Percentiles rank a stretch among this genome's conserved stretches.
Conservation (phyloP, 2,888 invertebrate species). For the Odontocolon sp. region DNA sequence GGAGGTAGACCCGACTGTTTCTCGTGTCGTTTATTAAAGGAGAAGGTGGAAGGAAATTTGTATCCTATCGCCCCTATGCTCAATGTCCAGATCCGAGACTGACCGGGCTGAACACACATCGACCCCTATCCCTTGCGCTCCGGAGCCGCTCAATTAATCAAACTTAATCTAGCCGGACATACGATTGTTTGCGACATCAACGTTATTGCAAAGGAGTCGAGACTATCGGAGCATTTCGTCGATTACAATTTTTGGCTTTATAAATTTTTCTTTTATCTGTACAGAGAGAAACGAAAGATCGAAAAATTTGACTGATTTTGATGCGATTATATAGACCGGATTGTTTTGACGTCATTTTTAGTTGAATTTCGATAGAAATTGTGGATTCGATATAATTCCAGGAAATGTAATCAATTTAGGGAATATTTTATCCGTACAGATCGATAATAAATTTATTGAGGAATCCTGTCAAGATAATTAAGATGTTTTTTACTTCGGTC, state of each 20-base stretch:
- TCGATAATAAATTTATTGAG: too few relatives aligned
- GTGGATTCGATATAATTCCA: too few relatives aligned
- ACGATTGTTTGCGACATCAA: conserved; percentile 3
- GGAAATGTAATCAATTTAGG: too few relatives aligned
- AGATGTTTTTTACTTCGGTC: too few relatives aligned
- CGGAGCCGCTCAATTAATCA: conserved; percentile 29
- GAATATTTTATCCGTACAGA: too few relatives aligned
- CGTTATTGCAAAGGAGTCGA: not conserved
- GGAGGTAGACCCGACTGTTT: not conserved
- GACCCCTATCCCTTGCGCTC: conserved; percentile 40
- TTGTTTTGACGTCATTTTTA: too few relatives aligned
- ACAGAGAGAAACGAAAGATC: too few relatives aligned
- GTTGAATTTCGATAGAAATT: too few relatives aligned
- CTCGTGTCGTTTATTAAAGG: not conserved
- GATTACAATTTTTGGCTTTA: not conserved
- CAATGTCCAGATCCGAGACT: conserved; percentile 8
- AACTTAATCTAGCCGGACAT: conserved; percentile 7
- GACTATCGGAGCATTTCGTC: not conserved
- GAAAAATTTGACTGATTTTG: too few relatives aligned
- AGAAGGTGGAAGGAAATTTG: conserved; percentile 22
- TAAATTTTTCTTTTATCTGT: too few relatives aligned
- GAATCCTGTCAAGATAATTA: too few relatives aligned
- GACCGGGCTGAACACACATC: conserved; percentile 33
- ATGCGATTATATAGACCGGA: too few relatives aligned
- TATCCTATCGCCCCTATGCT: not conserved